Conservation (phyloP, 2,888 invertebrate species). For the Cylindroiulus punctatus region DNA sequence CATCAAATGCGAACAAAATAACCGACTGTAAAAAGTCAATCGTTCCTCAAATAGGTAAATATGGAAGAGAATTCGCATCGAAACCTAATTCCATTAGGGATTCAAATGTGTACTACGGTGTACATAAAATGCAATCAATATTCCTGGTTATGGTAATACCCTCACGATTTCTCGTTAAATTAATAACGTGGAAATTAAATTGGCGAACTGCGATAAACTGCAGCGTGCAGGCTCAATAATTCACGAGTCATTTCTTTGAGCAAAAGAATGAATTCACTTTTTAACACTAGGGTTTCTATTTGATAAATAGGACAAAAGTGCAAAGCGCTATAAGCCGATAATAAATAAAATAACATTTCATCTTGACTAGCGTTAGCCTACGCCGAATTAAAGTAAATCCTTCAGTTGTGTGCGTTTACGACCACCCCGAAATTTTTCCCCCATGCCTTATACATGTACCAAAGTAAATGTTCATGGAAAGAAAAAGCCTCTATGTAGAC, state of each 20-base stretch:
- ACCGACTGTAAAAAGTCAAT: neutral
- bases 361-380: neutral
- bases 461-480: neutral
- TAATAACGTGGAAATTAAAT: constrained; percentile 42
- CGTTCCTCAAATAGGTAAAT: neutral
- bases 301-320: constrained; percentile 3
- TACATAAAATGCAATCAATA: constrained; percentile 17
- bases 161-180: neutral
- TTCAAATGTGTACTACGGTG: neutral
- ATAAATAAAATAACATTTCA: constrained; percentile 43
- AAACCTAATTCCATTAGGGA: neutral
- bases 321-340: constrained; percentile 2
- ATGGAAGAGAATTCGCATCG: neutral
- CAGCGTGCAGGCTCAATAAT: neutral
- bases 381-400: constrained; percentile 7
- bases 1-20: neutral
- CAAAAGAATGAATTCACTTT: neutral
- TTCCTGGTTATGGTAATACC: neutral
- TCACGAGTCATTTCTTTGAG: constrained; percentile 25
- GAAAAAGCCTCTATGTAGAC: neutral
- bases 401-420: constrained; percentile 1
- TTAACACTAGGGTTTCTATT: neutral
- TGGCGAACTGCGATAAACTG: neutral
- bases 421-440: neutral
- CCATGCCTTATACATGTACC: too few relatives aligned